A percentile compares a stretch with the other conserved stretches of the same genome.
These are phyloP conservation scores for Oxystoma pomonae DNA, from an alignment of 2,888 invertebrate genomes.

Conservation along the genomic window DNA sequence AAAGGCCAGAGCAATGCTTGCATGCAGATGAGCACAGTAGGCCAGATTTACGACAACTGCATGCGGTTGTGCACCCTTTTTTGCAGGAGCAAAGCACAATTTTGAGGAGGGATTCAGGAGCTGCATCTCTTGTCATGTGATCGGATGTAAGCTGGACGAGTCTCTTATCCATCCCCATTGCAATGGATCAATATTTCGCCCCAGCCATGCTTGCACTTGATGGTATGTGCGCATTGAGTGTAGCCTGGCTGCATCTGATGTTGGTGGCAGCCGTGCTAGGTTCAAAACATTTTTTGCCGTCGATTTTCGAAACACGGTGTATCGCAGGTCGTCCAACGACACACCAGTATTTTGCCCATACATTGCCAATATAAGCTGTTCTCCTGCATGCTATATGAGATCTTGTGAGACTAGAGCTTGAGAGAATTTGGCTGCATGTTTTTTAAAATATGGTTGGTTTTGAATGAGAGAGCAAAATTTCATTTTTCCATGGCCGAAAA, in stretches of 20 bases:
- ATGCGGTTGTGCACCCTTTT: constrained; percentile 3
- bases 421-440: constrained; percentile 1
- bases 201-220: constrained; percentile 6
- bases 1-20: constrained; percentile 6
- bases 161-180: constrained; percentile 4
- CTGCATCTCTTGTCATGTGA: constrained; percentile 4
- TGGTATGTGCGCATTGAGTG: constrained; percentile 7
- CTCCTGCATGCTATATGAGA: background rate
- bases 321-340: background rate
- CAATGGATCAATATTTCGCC: constrained; percentile 6
- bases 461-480: too few species aligned
- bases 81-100: constrained; percentile 2
- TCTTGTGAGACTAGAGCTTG: constrained; percentile 1
- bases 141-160: constrained; percentile 1
- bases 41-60: constrained; percentile 1
- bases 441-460: constrained; percentile 1
- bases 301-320: constrained; percentile 6
- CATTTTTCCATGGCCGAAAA: constrained; percentile 5
- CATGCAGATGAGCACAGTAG: constrained; percentile 2
- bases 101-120: constrained; percentile 5
- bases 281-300: background rate
- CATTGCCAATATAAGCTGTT: too few species aligned
- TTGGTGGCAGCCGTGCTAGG: constrained; percentile 6
- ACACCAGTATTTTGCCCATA: constrained; percentile 3
- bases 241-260: constrained; percentile 3